Percentiles rank a stretch among this genome's conserved stretches.
These are phyloP conservation scores for Cephus pygmeus DNA, from an alignment of 2,888 invertebrate genomes.

Conservation along the genomic window DNA sequence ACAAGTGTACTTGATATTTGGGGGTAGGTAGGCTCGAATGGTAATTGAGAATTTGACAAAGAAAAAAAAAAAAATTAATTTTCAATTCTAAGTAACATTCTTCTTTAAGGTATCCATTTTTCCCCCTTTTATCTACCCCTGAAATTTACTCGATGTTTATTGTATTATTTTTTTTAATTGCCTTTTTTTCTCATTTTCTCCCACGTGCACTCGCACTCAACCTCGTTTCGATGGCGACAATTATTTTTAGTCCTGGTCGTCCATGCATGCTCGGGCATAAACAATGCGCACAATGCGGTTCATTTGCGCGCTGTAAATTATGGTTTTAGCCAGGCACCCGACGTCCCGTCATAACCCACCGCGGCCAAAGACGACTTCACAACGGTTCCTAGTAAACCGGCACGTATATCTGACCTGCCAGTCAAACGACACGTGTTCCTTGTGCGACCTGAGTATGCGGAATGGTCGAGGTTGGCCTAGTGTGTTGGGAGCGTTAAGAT, in stretches of 20 bases:
- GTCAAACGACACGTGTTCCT: slow-evolving; percentile 3
- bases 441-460: background rate
- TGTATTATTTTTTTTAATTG: background rate
- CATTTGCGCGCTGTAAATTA: slow-evolving; percentile 14
- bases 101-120: too few species aligned
- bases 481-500: background rate
- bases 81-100: too few species aligned
- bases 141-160: background rate
- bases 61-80: too few species aligned
- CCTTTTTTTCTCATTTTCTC: background rate
- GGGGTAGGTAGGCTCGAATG: too few species aligned
- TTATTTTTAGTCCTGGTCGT: slow-evolving; percentile 2
- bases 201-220: background rate
- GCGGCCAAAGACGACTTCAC: slow-evolving; percentile 21
- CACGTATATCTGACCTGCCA: slow-evolving; percentile 1
- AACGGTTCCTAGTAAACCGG: slow-evolving; percentile 27
- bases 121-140: slow-evolving; percentile 9
- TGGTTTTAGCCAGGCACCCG: slow-evolving; percentile 7
- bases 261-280: slow-evolving; percentile 10
- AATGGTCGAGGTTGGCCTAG: background rate
- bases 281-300: slow-evolving; percentile 16
- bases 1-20: too few species aligned
- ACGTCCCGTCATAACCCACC: slow-evolving; percentile 5
- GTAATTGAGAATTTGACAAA: too few species aligned
- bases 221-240: background rate